Evolutionary conservation across 2,797 vertebrate species (phyloP).

Genomic region (Lagocephalus sceleratus): DNA sequence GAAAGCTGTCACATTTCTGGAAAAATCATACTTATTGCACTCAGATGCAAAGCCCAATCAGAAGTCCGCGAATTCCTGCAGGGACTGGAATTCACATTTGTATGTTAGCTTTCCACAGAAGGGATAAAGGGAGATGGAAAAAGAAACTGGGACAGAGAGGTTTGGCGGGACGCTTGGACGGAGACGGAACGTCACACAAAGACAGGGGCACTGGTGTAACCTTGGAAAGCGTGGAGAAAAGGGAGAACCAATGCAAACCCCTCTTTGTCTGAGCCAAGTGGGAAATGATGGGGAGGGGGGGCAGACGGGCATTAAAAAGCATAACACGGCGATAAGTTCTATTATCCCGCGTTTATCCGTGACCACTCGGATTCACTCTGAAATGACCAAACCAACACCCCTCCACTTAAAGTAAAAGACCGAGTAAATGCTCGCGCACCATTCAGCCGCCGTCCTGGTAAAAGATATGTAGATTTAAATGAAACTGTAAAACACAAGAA

Average conservation of each 20-base stretch:
- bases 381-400: constrained; percentile 53
- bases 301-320: constrained; percentile 56
- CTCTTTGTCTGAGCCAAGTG: constrained; percentile 66
- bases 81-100: constrained; percentile 13
- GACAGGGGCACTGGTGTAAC: constrained; percentile 42
- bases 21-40: too few species aligned
- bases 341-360: constrained; percentile 59
- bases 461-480: constrained; percentile 55
- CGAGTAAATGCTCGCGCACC: constrained; percentile 54
- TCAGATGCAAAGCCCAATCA: too few species aligned
- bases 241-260: constrained; percentile 58
- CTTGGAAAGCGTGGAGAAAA: constrained; percentile 57
- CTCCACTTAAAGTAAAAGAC: constrained; percentile 37
- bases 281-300: constrained; percentile 47
- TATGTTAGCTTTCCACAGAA: constrained; percentile 50
- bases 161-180: constrained; percentile 17
- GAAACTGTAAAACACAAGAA: constrained; percentile 41
- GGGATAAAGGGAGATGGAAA: constrained; percentile 24
- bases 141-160: constrained; percentile 19
- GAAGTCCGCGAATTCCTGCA: too few species aligned
- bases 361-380: constrained; percentile 56
- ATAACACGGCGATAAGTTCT: constrained; percentile 67
- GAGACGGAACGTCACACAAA: constrained; percentile 36
- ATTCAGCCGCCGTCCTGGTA: constrained; percentile 36
- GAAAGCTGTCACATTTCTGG: too few species aligned